A percentile compares a stretch with the other conserved stretches of the same genome.
These are phyloP conservation scores for Spinus olivaceus DNA, from an alignment of 2,797 vertebrate species.

Conservation along the genomic window DNA sequence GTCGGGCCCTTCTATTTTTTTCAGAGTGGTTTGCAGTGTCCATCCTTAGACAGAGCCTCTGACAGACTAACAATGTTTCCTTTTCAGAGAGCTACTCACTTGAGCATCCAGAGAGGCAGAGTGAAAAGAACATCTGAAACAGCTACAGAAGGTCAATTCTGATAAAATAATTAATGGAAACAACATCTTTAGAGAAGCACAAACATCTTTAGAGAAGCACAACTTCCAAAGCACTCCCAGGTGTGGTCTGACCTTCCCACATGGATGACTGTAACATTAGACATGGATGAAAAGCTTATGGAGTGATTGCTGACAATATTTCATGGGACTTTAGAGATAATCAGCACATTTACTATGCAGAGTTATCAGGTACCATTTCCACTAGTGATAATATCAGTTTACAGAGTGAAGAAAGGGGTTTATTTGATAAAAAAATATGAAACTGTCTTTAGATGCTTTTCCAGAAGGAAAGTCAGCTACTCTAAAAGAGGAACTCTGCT, in stretches of 20 bases:
- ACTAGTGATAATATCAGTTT: background rate
- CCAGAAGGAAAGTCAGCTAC: background rate
- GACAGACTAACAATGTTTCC: background rate
- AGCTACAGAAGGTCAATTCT: background rate
- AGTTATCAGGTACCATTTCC: background rate
- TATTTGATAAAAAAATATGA: background rate
- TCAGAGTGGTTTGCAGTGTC: background rate
- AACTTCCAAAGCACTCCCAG: background rate
- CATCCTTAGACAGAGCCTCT: background rate
- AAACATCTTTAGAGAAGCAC: too few species aligned
- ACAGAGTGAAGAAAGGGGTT: accelerated
- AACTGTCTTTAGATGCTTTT: background rate
- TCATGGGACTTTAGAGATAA: background rate
- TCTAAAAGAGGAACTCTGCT: background rate
- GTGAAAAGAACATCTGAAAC: background rate
- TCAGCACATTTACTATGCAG: background rate
- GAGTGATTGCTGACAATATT: background rate
- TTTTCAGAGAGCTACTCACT: background rate
- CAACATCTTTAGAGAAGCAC: background rate
- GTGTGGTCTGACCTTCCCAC: background rate
- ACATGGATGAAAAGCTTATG: background rate
- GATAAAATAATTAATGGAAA: background rate
- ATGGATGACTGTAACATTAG: background rate
- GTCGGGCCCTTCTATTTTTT: background rate
- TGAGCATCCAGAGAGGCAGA: background rate